A percentile compares a stretch with the other conserved stretches of the same genome.
Conservation (phyloP, 2,888 invertebrate genomes). For the Craniophora ligustri region DNA sequence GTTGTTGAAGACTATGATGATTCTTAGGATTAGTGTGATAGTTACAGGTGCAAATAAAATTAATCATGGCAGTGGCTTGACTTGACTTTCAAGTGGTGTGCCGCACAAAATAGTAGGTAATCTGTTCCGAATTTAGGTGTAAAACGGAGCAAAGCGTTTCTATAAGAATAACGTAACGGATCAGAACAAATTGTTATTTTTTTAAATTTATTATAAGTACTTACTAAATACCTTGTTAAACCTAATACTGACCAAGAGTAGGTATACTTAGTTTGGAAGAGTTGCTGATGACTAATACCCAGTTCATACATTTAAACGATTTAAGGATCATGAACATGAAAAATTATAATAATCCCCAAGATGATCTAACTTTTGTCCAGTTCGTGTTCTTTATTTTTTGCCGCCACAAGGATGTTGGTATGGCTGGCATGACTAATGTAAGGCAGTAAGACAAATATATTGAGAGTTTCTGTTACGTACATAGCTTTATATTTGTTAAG, state of each 20-base stretch:
- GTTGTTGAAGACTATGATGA: no score
- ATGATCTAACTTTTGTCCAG: conserved; percentile 44
- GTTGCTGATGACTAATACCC: conserved; percentile 15
- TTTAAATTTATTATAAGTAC: no score
- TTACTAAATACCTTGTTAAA: no score
- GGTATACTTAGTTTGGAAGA: not conserved
- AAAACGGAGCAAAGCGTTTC: no score
- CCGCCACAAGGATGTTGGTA: conserved; percentile 44
- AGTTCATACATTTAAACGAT: conserved; percentile 6
- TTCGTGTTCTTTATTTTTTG: conserved; percentile 46
- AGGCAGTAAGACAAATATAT: conserved; percentile 22
- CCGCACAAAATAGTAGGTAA: no score
- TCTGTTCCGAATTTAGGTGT: no score
- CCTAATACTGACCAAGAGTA: not conserved
- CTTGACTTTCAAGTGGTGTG: no score
- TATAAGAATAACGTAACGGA: no score
- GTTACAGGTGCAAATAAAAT: no score
- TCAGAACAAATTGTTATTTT: no score
- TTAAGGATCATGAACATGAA: conserved; percentile 17
- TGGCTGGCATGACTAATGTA: conserved; percentile 42
- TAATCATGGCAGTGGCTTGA: no score
- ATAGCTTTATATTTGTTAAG: conserved; percentile 2
- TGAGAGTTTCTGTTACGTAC: conserved; percentile 12
- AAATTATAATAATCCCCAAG: conserved; percentile 14
- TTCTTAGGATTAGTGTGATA: no score